Evolutionary conservation across 64 coral and sea anemone genomes (phyloP).

Genomic region (Exaiptasia diaphana): DNA sequence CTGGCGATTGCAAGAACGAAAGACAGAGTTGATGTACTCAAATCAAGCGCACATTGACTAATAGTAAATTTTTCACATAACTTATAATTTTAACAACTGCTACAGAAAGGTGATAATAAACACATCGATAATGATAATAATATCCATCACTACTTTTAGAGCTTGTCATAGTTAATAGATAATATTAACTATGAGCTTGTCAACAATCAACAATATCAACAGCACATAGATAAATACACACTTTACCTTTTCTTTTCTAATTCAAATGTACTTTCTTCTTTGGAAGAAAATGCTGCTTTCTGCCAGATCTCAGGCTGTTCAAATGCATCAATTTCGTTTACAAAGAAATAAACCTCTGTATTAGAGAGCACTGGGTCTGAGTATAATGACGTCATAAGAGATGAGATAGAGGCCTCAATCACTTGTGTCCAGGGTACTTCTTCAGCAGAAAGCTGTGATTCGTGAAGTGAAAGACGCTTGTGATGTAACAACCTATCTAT

Average conservation of each 20-base stretch:
- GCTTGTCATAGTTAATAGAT: too few species aligned
- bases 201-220: too few species aligned
- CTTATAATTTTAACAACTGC: too few species aligned
- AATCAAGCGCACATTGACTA: too few species aligned
- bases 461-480: not conserved
- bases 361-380: slow-evolving; percentile 34
- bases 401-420: slow-evolving; percentile 47
- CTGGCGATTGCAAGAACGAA: too few species aligned
- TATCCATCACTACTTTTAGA: too few species aligned
- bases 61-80: too few species aligned
- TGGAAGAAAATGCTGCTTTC: not conserved
- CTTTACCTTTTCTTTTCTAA: not conserved
- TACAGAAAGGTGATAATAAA: too few species aligned
- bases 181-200: too few species aligned
- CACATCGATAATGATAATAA: too few species aligned
- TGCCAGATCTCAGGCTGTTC: slow-evolving; percentile 23
- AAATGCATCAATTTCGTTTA: slow-evolving; percentile 27
- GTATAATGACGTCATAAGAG: slow-evolving; percentile 15
- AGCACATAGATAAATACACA: too few species aligned
- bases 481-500: slow-evolving; percentile 20
- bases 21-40: too few species aligned
- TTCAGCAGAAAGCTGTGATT: slow-evolving; percentile 6
- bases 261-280: not conserved
- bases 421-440: slow-evolving; percentile 61
- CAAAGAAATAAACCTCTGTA: slow-evolving; percentile 23